These are phyloP conservation scores for Paragorgia papillata DNA, from an alignment of 92 coral and sea anemone species.

Conservation along the genomic window DNA sequence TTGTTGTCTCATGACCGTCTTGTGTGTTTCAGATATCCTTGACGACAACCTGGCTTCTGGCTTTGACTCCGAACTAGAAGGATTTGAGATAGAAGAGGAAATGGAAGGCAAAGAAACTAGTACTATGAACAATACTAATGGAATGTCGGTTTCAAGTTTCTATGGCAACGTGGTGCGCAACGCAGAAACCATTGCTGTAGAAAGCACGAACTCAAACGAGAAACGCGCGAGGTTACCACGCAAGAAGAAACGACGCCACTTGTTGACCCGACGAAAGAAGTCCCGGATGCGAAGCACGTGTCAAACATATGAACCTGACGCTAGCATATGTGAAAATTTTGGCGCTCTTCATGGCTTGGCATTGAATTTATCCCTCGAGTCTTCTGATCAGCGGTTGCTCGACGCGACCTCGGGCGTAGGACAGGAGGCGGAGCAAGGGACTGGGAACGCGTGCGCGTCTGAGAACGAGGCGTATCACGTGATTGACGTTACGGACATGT, in stretches of 20 bases:
- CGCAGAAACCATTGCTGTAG: background rate
- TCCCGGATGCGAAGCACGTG: background rate
- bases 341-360: background rate
- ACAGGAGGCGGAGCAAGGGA: background rate
- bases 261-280: conserved; percentile 16
- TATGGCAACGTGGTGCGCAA: background rate
- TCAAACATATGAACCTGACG: background rate
- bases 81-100: background rate
- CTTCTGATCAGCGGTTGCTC: background rate
- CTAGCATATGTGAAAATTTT: background rate
- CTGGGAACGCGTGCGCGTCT: background rate
- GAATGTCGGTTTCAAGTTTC: background rate
- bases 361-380: background rate
- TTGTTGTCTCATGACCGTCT: background rate
- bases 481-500: background rate
- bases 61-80: conserved; percentile 15
- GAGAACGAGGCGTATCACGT: background rate
- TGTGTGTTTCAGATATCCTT: conserved; percentile 2
- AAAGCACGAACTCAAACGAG: background rate
- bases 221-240: background rate
- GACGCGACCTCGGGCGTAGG: background rate
- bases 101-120: background rate
- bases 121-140: background rate
- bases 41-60: background rate
- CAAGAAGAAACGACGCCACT: conserved; percentile 30